Conservation (phyloP, 2,797 vertebrate species). For the Orientallactaga sibirica region DNA sequence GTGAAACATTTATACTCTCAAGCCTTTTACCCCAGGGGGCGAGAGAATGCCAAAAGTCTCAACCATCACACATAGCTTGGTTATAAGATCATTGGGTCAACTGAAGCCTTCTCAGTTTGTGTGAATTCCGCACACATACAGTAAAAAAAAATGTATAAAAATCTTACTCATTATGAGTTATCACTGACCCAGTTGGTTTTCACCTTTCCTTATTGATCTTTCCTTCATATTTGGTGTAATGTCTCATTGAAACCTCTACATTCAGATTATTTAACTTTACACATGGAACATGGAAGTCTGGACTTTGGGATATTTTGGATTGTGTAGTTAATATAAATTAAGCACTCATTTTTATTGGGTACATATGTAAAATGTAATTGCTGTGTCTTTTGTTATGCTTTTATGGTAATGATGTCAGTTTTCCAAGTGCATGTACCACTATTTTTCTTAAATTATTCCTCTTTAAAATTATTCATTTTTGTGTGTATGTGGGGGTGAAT, state of each 20-base stretch:
- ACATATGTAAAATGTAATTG: slow-evolving; percentile 54
- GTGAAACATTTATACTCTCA: slow-evolving; percentile 56
- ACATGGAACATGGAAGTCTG: background rate
- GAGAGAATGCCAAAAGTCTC: slow-evolving; percentile 55
- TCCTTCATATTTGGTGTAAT: background rate
- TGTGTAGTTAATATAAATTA: slow-evolving; percentile 13
- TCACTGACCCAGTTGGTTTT: slow-evolving; percentile 20
- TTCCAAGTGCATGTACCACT: background rate
- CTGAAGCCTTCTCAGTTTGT: background rate
- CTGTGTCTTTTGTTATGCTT: slow-evolving; percentile 1
- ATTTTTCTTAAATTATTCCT: no score
- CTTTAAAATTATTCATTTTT: no score
- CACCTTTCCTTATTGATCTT: background rate
- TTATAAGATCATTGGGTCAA: slow-evolving; percentile 5
- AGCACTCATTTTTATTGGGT: slow-evolving; percentile 17
- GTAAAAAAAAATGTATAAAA: background rate
- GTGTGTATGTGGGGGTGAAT: no score
- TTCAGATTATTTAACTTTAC: slow-evolving; percentile 21
- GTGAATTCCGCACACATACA: background rate
- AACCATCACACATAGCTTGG: slow-evolving; percentile 9
- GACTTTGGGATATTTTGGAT: slow-evolving; percentile 11
- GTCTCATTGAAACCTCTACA: slow-evolving; percentile 5
- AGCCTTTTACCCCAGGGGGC: slow-evolving; percentile 13
- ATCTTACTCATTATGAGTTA: background rate
- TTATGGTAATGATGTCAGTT: slow-evolving; percentile 22